A percentile compares a stretch with the other conserved stretches of the same genome.
These are phyloP conservation scores for Colletes collaris DNA, from an alignment of 2,888 invertebrate genomes.

Conservation along the genomic window DNA sequence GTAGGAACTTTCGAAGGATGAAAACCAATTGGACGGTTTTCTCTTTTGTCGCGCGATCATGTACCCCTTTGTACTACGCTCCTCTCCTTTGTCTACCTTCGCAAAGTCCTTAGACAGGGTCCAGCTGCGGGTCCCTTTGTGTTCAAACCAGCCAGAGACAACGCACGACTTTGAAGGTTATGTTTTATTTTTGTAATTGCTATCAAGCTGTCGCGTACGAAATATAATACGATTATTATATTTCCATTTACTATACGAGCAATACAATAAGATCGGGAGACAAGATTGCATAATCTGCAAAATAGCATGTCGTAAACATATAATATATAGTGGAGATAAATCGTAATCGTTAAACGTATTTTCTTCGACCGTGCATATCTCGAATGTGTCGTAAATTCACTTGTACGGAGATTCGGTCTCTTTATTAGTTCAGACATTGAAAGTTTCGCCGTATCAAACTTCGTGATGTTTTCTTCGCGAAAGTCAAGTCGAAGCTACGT, in stretches of 20 bases:
- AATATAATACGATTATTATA: neutral
- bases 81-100: conserved; percentile 38
- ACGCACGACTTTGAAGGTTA: neutral
- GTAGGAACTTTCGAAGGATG: conserved; percentile 30
- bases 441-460: too few relatives aligned
- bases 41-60: conserved; percentile 19
- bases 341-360: neutral
- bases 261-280: conserved; percentile 11
- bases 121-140: conserved; percentile 35
- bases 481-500: too few relatives aligned
- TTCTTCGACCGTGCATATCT: neutral
- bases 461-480: too few relatives aligned
- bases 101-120: conserved; percentile 8
- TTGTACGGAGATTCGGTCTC: too few relatives aligned
- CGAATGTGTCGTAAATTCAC: too few relatives aligned
- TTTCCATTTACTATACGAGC: conserved; percentile 5
- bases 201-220: too few relatives aligned
- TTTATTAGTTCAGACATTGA: too few relatives aligned
- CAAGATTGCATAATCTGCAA: conserved; percentile 32
- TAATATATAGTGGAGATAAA: neutral
- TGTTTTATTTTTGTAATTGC: too few relatives aligned
- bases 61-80: conserved; percentile 36
- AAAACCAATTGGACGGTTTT: conserved; percentile 19
- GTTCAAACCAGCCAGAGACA: neutral
- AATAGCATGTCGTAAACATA: conserved; percentile 3